Base-by-base conservation (phyloP, 1,140 invertebrate species). In the Drosophila aff. region DNA sequence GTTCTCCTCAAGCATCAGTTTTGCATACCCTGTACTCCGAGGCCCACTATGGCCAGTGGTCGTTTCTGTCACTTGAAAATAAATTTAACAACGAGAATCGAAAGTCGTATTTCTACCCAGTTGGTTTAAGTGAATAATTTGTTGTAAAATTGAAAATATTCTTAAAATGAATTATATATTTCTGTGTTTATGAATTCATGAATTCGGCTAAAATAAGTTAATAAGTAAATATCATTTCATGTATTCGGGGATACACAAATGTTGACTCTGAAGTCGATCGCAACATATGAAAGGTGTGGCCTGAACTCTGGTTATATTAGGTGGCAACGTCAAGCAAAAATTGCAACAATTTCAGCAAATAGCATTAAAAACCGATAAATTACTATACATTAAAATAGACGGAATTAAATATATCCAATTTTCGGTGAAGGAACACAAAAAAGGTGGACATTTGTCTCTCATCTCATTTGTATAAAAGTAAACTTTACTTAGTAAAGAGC, bases 1-100 rank as follows among this genome's bases (percentile, higher is more conserved):
- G 72, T 63, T 69, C 66, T 66, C 61, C 31, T 44, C 47, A 53
- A 74, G 57, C 57, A 33, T 28, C 28, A 61, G 57, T 26, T 69
- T 69, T 50, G 49, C 57, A 77, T 77, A 77, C 74, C 50, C 75
- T 67, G 10, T 11, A 18, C 18, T 33, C 23, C 4, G 0, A 55
- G 33, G 18, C 0, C 4, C 1, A 21, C 52, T 38, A 16, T 10
- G 15, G 4, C 13, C 8, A 38, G 18, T 8, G 36, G 10, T 16
- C 0, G 2, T 21, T 33, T 31, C 11, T n/a, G 18, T 0, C 26
- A 33, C 13, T 16, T 28, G 1, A 23, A 57, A 33, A 31, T 31
- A 18, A 31, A 18, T 3, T 50, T 11, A 6, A 28, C n/a, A 50
- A n/a, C 9, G 15, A n/a, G 28, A 28, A 16, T n/a, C 9, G 8